Evolutionary conservation across 2,888 invertebrate species (phyloP), one percentile per base, ranked within the genome.

Genomic region (Dusona sp.): DNA sequence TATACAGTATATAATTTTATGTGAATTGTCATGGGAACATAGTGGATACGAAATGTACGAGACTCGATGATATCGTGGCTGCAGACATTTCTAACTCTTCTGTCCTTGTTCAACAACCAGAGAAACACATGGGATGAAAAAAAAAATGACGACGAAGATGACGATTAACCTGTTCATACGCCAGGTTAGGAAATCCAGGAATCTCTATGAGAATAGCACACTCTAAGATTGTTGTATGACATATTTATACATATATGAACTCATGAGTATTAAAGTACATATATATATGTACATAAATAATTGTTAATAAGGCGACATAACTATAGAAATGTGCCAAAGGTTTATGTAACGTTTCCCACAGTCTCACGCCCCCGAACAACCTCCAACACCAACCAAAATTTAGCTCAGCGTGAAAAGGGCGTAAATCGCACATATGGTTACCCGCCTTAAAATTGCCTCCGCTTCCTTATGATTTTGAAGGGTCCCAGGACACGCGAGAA

Each of bases 21-120:
- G 65, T n/a, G 54, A 77, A 80, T 81, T 77, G 85, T 72, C 81
- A 78, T 85, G 85, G 85, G 81, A 85, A 85, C 85, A 19, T 13
- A 64, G 42, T 70, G 42, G 80, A 84, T 80, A 74, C 67, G 19
- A 68, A 67, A 85, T 77, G 72, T 67, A 81, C 81, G 57, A 73
- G 73, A 36, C 64, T 51, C 25, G 54, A 78, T 78, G 57, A 81
- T 78, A 85, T 82, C 73, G 85, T 79, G 78, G 33, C 79, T 57
- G 22, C 72, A 78, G 85, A 82, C 81, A 38, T 45, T 64, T 64
- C 79, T 65, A 65, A 51, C 68, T 1, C 19, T 29, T 13, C 9
- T 68, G 16, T 68, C 19, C 48, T 45, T 70, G 70, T 70, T 48
- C 22, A 70, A 70, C 70, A 29, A 70, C 29, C 22, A 45, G 45